A percentile compares a stretch with the other conserved stretches of the same genome.
Conservation (phyloP, 2,888 invertebrate species). For the Parasteatoda lunata region DNA sequence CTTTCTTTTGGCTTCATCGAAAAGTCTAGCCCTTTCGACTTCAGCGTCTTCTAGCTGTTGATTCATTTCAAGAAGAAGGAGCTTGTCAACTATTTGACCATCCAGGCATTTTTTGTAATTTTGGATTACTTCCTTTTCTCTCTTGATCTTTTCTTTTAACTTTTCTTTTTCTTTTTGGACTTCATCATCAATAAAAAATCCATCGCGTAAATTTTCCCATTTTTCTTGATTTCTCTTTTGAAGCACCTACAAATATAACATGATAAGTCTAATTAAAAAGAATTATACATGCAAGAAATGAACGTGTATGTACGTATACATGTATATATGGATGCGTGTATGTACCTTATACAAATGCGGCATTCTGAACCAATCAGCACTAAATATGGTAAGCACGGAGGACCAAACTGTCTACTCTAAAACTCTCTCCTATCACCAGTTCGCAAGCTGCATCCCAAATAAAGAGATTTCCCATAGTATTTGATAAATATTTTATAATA, state of each 20-base stretch:
- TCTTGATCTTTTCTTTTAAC: background rate
- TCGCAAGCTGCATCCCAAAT: too few relatives aligned
- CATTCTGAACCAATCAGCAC: too few relatives aligned
- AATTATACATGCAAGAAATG: too few relatives aligned
- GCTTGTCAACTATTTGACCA: slow-evolving; percentile 24
- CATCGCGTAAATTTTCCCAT: slow-evolving; percentile 45
- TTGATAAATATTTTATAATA: too few relatives aligned
- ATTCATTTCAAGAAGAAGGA: slow-evolving; percentile 7
- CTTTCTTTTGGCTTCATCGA: slow-evolving; percentile 39
- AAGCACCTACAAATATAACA: background rate
- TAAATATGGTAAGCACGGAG: too few relatives aligned
- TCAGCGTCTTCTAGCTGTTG: slow-evolving; percentile 39
- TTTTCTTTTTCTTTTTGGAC: slow-evolving; percentile 24
- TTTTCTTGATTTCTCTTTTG: slow-evolving; percentile 19
- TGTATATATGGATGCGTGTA: too few relatives aligned
- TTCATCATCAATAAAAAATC: slow-evolving; percentile 28
- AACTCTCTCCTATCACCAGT: too few relatives aligned
- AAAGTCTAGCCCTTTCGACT: slow-evolving; percentile 28
- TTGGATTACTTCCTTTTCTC: background rate
- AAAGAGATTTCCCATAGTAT: too few relatives aligned
- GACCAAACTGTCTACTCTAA: too few relatives aligned
- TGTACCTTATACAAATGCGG: too few relatives aligned
- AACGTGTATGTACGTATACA: too few relatives aligned
- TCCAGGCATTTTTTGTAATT: slow-evolving; percentile 29
- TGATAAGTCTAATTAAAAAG: too few relatives aligned